A percentile compares a stretch with the other conserved stretches of the same genome.
These are phyloP conservation scores for Pterocles burchelli DNA, from an alignment of 2,113 vertebrate species.

Conservation along the genomic window DNA sequence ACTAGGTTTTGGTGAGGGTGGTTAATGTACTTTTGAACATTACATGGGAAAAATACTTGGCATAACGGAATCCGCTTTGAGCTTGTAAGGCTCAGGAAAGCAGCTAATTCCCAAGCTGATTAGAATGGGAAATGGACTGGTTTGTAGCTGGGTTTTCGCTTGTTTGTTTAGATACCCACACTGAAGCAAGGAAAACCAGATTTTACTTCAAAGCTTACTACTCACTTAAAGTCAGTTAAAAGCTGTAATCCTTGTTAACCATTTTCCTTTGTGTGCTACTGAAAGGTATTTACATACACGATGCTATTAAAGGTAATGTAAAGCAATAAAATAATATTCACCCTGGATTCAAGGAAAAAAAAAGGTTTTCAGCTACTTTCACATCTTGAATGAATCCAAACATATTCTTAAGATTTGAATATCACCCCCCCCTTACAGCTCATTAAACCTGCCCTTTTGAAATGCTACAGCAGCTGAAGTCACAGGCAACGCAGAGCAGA, in stretches of 20 bases:
- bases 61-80: background rate
- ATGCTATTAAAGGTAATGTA: background rate
- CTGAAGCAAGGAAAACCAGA: background rate
- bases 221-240: background rate
- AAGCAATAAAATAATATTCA: background rate
- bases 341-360: background rate
- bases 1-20: background rate
- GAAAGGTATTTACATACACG: background rate
- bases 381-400: background rate
- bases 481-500: background rate
- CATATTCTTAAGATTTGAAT: background rate
- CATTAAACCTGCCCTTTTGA: slow-evolving; percentile 19
- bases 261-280: background rate
- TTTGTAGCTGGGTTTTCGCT: background rate
- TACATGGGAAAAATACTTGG: background rate
- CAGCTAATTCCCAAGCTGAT: background rate
- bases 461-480: background rate
- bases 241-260: background rate
- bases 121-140: background rate
- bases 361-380: background rate
- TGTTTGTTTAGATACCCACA: background rate
- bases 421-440: background rate
- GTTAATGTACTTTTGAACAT: background rate
- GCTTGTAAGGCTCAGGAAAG: background rate
- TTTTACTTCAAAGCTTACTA: background rate